Conservation (phyloP, 2,113 vertebrate species). For the Pterocles gutturalis region DNA sequence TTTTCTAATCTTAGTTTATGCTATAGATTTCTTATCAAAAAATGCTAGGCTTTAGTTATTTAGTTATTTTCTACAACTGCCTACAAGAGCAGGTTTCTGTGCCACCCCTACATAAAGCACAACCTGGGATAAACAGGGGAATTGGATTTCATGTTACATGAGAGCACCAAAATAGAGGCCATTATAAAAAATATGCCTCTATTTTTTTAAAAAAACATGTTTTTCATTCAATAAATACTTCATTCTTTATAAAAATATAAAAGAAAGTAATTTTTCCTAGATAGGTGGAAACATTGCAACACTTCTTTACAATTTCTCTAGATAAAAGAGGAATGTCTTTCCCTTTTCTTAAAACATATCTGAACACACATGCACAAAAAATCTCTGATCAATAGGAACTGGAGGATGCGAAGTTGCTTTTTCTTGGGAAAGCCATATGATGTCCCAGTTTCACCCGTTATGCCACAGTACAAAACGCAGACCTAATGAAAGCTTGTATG, state of each 20-base stretch:
- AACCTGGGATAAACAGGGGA: not conserved
- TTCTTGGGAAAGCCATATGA: not conserved
- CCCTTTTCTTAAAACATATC: not conserved
- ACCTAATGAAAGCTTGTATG: not conserved
- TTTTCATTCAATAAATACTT: not conserved
- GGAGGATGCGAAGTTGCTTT: not conserved
- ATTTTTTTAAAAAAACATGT: not conserved
- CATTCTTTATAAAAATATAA: not conserved
- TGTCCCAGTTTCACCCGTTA: not conserved
- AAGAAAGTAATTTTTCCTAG: not conserved
- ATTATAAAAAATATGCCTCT: not conserved
- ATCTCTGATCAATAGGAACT: not conserved
- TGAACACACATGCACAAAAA: not conserved
- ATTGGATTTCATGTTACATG: not conserved
- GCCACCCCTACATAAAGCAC: fast-evolving
- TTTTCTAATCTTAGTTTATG: not conserved
- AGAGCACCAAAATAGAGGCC: not conserved
- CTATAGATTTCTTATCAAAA: not conserved
- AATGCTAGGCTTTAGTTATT: not conserved
- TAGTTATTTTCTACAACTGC: not conserved
- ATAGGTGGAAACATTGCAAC: not conserved
- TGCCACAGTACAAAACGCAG: not conserved
- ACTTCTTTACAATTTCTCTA: not conserved
- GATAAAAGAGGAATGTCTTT: not conserved
- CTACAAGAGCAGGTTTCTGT: not conserved